A percentile compares a stretch with the other conserved stretches of the same genome.
These are phyloP conservation scores for Marisa cornuarietis DNA, from an alignment of 1,140 invertebrate species.

Conservation along the genomic window DNA sequence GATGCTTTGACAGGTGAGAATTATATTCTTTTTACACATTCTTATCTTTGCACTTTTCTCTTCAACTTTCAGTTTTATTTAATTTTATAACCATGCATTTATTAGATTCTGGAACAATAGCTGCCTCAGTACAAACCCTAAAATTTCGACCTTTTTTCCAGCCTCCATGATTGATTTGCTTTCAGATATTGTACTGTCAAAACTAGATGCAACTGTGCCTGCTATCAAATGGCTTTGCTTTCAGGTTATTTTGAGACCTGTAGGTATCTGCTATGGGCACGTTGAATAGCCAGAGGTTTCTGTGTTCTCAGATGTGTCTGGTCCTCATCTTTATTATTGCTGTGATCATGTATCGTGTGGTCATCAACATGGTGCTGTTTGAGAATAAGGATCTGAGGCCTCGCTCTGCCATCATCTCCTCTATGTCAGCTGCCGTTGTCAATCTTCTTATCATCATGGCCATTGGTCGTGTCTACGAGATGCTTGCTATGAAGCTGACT, in stretches of 20 bases:
- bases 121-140: too few species aligned
- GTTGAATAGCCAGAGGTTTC: background rate
- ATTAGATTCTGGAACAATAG: too few species aligned
- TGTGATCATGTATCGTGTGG: constrained; percentile 79
- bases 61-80: too few species aligned
- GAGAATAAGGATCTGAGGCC: constrained; percentile 71
- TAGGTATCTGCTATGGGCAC: background rate
- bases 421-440: constrained; percentile 77
- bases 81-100: too few species aligned
- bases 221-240: too few species aligned
- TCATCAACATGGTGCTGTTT: constrained; percentile 73
- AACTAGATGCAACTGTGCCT: too few species aligned
- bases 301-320: constrained; percentile 71
- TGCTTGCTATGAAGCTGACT: constrained; percentile 89
- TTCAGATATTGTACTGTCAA: too few species aligned
- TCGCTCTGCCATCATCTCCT: constrained; percentile 74
- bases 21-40: too few species aligned
- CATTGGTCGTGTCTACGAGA: constrained; percentile 81
- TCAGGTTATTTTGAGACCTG: background rate
- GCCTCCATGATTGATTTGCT: too few species aligned
- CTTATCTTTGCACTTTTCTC: too few species aligned
- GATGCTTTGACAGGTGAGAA: too few species aligned
- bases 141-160: too few species aligned
- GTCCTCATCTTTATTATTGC: constrained; percentile 80
- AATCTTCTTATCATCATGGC: constrained; percentile 77